Percentiles rank a stretch among this genome's conserved stretches.
These are phyloP conservation scores for Cephalopachus bancanus DNA, from an alignment of 2,797 vertebrate species.

Conservation along the genomic window DNA sequence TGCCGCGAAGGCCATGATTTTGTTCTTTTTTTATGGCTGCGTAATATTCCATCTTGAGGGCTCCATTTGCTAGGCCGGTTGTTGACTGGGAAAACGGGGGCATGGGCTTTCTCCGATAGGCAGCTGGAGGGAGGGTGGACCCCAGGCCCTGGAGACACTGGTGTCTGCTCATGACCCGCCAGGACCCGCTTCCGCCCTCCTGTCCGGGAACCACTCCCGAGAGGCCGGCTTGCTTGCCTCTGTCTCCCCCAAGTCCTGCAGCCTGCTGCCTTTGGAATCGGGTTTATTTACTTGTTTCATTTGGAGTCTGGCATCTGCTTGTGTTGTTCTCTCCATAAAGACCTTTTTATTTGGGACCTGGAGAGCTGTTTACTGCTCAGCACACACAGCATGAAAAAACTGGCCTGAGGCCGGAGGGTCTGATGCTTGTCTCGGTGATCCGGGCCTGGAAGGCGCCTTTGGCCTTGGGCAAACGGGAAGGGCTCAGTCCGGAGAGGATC, in stretches of 20 bases:
- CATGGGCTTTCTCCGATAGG: neutral
- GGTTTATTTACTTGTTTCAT: conserved; percentile 72
- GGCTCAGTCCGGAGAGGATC: neutral
- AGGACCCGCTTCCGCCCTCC: neutral
- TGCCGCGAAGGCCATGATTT: no score
- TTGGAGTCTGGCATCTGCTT: conserved; percentile 83
- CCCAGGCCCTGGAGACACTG: neutral
- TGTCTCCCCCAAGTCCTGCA: conserved; percentile 62
- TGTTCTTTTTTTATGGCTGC: no score
- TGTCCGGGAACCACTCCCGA: neutral
- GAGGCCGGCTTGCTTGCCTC: conserved; percentile 65
- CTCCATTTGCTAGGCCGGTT: neutral
- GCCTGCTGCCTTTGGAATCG: conserved; percentile 76
- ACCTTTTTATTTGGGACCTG: conserved; percentile 84
- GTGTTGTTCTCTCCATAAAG: conserved; percentile 84
- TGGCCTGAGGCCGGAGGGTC: conserved; percentile 65
- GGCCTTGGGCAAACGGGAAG: neutral
- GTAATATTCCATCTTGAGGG: no score
- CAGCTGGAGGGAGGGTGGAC: neutral
- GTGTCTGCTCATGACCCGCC: neutral
- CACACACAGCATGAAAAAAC: conserved; percentile 82
- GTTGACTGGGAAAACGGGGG: accelerated
- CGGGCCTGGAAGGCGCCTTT: conserved; percentile 47
- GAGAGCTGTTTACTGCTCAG: conserved; percentile 86
- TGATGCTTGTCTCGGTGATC: conserved; percentile 32